Conservation (phyloP, 2,113 vertebrate species). For the Chaetodon auriga region DNA sequence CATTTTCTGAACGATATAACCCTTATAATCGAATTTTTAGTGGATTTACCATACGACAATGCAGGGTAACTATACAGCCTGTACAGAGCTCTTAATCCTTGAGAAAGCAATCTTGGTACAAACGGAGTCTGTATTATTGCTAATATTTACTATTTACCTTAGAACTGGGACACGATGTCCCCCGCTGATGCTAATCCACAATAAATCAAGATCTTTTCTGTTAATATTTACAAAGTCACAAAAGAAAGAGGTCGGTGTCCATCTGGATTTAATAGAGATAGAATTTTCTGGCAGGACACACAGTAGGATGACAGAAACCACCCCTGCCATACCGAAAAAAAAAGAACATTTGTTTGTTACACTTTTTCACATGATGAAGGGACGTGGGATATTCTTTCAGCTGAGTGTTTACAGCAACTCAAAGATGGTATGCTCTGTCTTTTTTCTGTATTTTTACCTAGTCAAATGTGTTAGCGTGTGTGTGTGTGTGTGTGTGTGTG, state of each 20-base stretch:
- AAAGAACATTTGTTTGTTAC: conserved; percentile 52
- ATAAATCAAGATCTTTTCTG: conserved; percentile 63
- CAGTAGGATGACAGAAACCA: conserved; percentile 50
- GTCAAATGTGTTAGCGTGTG: not conserved
- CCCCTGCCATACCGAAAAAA: conserved; percentile 29
- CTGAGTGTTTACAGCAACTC: conserved; percentile 40
- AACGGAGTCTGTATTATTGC: conserved; percentile 36
- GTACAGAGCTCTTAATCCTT: conserved; percentile 47
- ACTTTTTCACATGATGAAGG: conserved; percentile 50
- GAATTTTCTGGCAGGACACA: conserved; percentile 46
- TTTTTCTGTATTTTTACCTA: not conserved
- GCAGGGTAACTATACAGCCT: conserved; percentile 14
- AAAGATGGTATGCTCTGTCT: conserved; percentile 1
- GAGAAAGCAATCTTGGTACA: conserved; percentile 54
- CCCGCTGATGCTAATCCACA: conserved; percentile 65
- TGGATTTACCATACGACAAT: conserved; percentile 48
- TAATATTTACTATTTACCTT: conserved; percentile 65
- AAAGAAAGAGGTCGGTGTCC: conserved; percentile 36
- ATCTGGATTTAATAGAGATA: conserved; percentile 69
- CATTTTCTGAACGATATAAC: conserved; percentile 38
- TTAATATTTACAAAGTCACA: conserved; percentile 57
- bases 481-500: conserved; percentile 16
- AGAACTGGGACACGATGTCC: conserved; percentile 38
- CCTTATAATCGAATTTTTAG: conserved; percentile 25
- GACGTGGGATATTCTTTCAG: conserved; percentile 6